Conservation (phyloP, 1,140 invertebrate species). For the Dinothrombium tinctorium region DNA sequence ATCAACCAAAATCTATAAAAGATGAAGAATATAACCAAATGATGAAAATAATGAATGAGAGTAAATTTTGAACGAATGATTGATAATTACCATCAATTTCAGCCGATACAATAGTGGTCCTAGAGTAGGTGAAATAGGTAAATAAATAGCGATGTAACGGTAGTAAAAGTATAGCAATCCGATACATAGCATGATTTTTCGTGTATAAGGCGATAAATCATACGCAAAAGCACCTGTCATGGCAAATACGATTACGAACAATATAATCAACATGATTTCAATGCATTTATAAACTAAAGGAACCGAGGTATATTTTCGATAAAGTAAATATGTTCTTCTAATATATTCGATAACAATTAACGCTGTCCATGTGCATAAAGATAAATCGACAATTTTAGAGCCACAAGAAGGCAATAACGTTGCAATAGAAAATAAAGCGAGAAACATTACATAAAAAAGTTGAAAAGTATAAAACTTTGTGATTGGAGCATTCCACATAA, state of each 20-base stretch:
- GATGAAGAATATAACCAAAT: too few species aligned
- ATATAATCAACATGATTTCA: constrained; percentile 14
- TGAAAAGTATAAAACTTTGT: constrained; percentile 20
- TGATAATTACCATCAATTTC: constrained; percentile 20
- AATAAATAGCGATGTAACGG: constrained; percentile 21
- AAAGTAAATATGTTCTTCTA: constrained; percentile 5
- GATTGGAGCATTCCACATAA: constrained; percentile 19
- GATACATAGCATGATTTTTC: constrained; percentile 15
- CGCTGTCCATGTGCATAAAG: constrained; percentile 21
- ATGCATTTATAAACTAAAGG: constrained; percentile 14
- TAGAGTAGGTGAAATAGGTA: constrained; percentile 24
- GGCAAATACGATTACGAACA: constrained; percentile 12
- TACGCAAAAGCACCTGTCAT: constrained; percentile 10
- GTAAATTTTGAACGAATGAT: constrained; percentile 5
- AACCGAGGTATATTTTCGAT: constrained; percentile 14
- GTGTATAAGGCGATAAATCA: constrained; percentile 13
- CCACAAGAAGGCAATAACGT: constrained; percentile 24
- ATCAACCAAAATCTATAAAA: constrained; percentile 18
- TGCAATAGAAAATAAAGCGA: constrained; percentile 22
- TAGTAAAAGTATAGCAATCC: constrained; percentile 24
- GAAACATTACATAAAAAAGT: constrained; percentile 22
- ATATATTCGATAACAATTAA: constrained; percentile 9
- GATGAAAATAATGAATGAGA: neutral
- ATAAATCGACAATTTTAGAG: constrained; percentile 19
- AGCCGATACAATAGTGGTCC: constrained; percentile 24